Base-by-base conservation (phyloP, 2,797 vertebrate species). In the Anas georgica region DNA sequence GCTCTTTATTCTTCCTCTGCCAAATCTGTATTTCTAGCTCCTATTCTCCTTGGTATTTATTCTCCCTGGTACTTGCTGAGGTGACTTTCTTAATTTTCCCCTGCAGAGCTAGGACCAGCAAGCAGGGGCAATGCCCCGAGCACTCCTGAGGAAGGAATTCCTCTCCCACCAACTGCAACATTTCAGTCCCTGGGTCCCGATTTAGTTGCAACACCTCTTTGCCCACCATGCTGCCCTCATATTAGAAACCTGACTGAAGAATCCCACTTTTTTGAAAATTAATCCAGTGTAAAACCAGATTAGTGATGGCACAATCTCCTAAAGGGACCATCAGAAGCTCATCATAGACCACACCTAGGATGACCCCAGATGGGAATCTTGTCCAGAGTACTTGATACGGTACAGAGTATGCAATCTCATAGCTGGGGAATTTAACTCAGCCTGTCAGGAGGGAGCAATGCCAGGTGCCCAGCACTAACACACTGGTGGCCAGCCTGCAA, bases 381-480 rank as follows among this genome's bases (percentile, higher is more conserved):
- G 74, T 37, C 76, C 60, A 3, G 3, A 50, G 63, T 75, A 90
- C 86, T 94, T 91, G 77, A 70, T 80, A 85, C 1, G 7, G 7
- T 72, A 81, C 11, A 76, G 58, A 76, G 58, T 60, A 90, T 63
- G 75, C 6, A 5, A 54, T 78, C 88, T 64, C 86, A 75, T 83
- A 74, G 77, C 76, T 70, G 43, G 80, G 90, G 37, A 78, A 0
- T 5, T 94, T 96, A 96, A 96, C 86, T 79, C 86, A 93, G 94
- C 97, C 91, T 96, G 93, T 86, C 87, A 82, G 94, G 88, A 88
- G 28, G 1, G 87, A 96, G 94, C 60, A 9, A 37, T 74, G 91
- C 91, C 96, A 97, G 96, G 93, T 97, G 96, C 85, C 73, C 48
- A 0, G 91, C 87, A 96, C 79, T 78, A 80, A 95, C 5, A 18